Evolutionary conservation across 2,797 vertebrate genomes (phyloP).

Genomic region (Gymnocypris eckloni): DNA sequence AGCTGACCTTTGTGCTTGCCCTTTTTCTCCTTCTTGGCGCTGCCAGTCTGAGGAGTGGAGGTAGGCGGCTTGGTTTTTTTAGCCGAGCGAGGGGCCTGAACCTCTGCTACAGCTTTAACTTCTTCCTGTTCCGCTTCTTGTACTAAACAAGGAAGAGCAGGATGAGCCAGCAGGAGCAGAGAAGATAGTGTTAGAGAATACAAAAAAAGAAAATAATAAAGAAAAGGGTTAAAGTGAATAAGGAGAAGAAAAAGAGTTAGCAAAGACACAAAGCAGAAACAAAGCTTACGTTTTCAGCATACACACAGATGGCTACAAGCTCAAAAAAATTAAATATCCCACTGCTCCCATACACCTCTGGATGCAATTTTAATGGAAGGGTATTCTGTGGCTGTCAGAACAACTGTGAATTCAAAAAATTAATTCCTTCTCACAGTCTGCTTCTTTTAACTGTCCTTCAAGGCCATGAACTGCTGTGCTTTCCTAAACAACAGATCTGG

Average conservation of each 20-base stretch:
- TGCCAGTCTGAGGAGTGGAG: constrained; percentile 88
- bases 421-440: background rate
- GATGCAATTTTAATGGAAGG: constrained; percentile 33
- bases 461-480: constrained; percentile 10
- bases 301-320: constrained; percentile 1
- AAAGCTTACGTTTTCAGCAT: background rate
- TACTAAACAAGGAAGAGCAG: constrained; percentile 76
- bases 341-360: background rate
- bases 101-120: constrained; percentile 82
- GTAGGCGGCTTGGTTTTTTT: constrained; percentile 90
- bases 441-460: constrained; percentile 19
- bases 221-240: constrained; percentile 42
- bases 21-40: constrained; percentile 92
- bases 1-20: constrained; percentile 97
- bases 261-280: constrained; percentile 34
- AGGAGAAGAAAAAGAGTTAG: constrained; percentile 37
- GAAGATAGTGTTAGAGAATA: constrained; percentile 23
- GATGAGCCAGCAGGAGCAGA: constrained; percentile 5
- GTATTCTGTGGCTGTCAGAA: constrained; percentile 15
- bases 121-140: constrained; percentile 94
- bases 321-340: background rate
- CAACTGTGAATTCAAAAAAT: constrained; percentile 22
- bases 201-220: constrained; percentile 35
- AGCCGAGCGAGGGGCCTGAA: constrained; percentile 86
- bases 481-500: constrained; percentile 24